Evolutionary conservation across 2,888 invertebrate genomes (phyloP), one percentile per base, ranked within the genome.

Genomic region (Leptopilina syphax): DNA sequence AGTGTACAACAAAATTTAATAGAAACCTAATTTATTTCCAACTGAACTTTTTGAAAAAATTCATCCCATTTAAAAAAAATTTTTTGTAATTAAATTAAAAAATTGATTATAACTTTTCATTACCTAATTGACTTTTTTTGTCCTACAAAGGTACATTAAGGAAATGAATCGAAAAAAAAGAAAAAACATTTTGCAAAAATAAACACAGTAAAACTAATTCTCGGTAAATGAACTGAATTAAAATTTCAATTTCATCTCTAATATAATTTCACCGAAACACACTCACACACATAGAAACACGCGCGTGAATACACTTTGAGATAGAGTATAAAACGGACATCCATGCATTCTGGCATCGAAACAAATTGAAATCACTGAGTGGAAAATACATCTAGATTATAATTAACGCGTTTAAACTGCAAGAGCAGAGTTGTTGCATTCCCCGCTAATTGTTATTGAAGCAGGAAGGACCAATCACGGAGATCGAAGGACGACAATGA

Each of bases 331-430:
- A 76, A 77, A 81, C 24, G 47, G 18, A 77, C 80, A 70, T 60
- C 1, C 13, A 27, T 24, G 73, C 76, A 65, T 76, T 60, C 77
- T 77, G 80, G 79, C 70, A 78, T 73, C 81, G 84, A 47, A 81
- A 83, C 84, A 81, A 85, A 87, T 86, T 86, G 85, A 83, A 87
- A 87, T 83, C 80, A 78, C 67, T 81, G 82, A 82, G 76, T 80
- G 83, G 81, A 80, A 85, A 84, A 78, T 78, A 79, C 78, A 77
- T 77, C 79, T 77, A 80, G 76, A 81, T 82, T 80, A 83, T 80
- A 83, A 86, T 86, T 76, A 73, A 79, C 65, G 47, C 47, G 47
- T 60, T 60, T 76, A 57, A 68, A 68, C 24, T 68, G 41, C 18
- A 3, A 68, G 47, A 68, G 47, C 67, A 68, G 67, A 68, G 67